Conservation (phyloP, 2,888 invertebrate species). For the Allophyes oxyacanthae region DNA sequence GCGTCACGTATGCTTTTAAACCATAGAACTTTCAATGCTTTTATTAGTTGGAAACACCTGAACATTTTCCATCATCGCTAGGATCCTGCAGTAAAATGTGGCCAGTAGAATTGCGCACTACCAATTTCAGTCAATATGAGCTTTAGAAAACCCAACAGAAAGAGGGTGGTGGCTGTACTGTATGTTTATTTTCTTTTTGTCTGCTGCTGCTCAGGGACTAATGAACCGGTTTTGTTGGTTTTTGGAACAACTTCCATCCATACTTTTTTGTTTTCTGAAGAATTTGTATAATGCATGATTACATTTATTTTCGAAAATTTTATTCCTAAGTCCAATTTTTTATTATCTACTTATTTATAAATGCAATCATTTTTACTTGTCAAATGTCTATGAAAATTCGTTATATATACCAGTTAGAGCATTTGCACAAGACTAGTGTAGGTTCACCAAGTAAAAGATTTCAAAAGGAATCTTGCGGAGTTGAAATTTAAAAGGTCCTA, state of each 20-base stretch:
- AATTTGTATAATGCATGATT: conserved; percentile 46
- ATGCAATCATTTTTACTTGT: too few species aligned
- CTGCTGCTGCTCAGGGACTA: conserved; percentile 67
- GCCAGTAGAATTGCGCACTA: conserved; percentile 6
- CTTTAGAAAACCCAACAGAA: conserved; percentile 62
- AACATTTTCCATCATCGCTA: conserved; percentile 44
- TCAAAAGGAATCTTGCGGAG: too few species aligned
- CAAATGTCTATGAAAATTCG: too few species aligned
- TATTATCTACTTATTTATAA: too few species aligned
- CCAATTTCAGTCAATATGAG: background rate
- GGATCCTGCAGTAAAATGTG: conserved; percentile 34
- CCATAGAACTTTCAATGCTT: conserved; percentile 25
- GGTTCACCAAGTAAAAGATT: too few species aligned
- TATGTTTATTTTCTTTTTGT: conserved; percentile 76
- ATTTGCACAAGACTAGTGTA: too few species aligned
- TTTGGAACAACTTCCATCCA: conserved; percentile 67
- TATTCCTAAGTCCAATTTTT: conserved; percentile 6
- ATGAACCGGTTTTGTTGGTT: conserved; percentile 80
- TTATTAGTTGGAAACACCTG: conserved; percentile 43
- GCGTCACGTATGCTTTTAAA: conserved; percentile 49
- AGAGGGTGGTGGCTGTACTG: conserved; percentile 59
- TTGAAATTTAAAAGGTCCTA: too few species aligned
- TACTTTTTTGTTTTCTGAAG: conserved; percentile 61
- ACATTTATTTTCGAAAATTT: conserved; percentile 21
- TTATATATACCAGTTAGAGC: too few species aligned